phyloP scores from a whole-genome alignment of 2,113 vertebrate genomes.

The Notechis scutatus region DNA sequence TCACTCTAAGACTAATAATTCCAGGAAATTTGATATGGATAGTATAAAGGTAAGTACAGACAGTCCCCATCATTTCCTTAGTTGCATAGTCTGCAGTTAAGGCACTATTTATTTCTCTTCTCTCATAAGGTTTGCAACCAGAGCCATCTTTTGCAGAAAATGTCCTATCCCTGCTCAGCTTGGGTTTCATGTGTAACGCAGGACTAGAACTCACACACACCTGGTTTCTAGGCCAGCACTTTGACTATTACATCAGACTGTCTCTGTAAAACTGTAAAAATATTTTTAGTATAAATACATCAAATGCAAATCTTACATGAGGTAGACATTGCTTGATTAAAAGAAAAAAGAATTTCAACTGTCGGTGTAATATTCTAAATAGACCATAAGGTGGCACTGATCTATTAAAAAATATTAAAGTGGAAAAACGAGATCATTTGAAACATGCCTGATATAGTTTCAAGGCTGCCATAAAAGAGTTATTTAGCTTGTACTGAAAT shows the following conservation, averaged over 20 bases:
- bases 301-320: background rate
- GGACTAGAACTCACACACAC: background rate
- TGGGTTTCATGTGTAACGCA: background rate
- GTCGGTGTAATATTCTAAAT: background rate
- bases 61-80: background rate
- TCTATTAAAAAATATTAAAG: background rate
- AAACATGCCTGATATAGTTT: background rate
- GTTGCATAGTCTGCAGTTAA: background rate
- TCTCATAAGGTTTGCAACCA: background rate
- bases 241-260: background rate
- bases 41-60: background rate
- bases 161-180: background rate
- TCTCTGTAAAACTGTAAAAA: background rate
- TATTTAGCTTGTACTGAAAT: background rate
- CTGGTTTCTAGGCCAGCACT: background rate
- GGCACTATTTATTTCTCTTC: background rate
- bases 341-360: background rate
- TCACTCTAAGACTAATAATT: background rate
- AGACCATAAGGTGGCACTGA: background rate
- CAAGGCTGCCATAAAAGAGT: background rate
- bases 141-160: background rate
- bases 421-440: background rate
- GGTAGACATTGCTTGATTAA: background rate
- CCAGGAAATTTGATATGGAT: background rate
- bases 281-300: background rate